Base-by-base conservation (phyloP, 2,113 vertebrate species). In the Tachuris rubrigastra region DNA sequence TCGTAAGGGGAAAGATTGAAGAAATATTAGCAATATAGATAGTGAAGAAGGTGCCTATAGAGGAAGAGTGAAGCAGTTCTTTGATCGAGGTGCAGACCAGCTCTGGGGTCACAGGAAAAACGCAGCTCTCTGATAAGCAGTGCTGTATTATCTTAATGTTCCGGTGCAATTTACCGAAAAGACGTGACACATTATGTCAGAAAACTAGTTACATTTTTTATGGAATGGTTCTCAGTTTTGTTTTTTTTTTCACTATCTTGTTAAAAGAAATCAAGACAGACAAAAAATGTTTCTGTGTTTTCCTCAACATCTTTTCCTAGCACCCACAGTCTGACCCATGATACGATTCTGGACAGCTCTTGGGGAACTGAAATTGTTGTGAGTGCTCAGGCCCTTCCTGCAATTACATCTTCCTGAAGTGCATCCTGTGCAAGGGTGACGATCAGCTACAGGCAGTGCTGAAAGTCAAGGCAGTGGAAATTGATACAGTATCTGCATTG, bases 391-490 rank as follows among this genome's bases (percentile, higher is more conserved):
- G 75, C 68, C n/a, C 73, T 96, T 95, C 96, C 95, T 93, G 93
- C 73, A 72, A 68, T 94, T 95, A 52, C 33, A 56, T 81, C 65
- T 93, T 94, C 72, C 93, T 94, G 90, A 93, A 92, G 25, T 37
- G 35, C 76, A 93, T 96, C 92, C 95, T 96, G 95, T 96, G 88
- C 78, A 93, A 81, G 82, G 95, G 96, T 95, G 60, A 96, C 9
- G 76, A 81, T 74, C 79, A 74, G 52, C 12, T 2, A 28, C 83
- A 52, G 44, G 35, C 85, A 74, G 25, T 28, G 50, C 72, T 76
- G 63, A 22, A 37, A 79, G 77, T 20, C 41, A 55, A 44, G 88
- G 46, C 47, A 44, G 55, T 80, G 47, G 67, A n/a, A 82, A 39
- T 24, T 58, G 31, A 44, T 72, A 2, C 10, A 8, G 53, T 28